A percentile compares a stretch with the other conserved stretches of the same genome.
Conservation (phyloP, 2,797 vertebrate genomes). For the Hemibagrus guttatus region DNA sequence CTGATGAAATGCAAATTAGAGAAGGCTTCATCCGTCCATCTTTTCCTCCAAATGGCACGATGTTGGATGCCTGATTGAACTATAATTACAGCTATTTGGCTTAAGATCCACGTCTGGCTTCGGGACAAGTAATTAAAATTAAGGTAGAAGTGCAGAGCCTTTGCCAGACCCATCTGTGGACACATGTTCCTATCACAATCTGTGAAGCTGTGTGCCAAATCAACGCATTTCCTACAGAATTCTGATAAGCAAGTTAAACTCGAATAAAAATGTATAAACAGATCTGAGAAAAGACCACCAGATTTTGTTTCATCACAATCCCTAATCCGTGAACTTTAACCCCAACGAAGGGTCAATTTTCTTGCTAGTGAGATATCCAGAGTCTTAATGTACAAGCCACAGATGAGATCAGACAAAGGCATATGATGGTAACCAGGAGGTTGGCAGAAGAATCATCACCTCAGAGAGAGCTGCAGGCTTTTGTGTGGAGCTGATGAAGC, state of each 20-base stretch:
- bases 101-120: constrained; percentile 56
- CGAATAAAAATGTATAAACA: background rate
- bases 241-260: background rate
- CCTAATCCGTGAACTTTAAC: background rate
- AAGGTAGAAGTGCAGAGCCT: constrained; percentile 44
- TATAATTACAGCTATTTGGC: constrained; percentile 60
- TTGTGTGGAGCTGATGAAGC: constrained; percentile 45
- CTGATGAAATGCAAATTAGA: constrained; percentile 56
- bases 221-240: background rate
- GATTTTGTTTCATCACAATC: background rate
- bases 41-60: constrained; percentile 52
- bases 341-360: background rate
- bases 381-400: background rate
- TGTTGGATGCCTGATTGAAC: constrained; percentile 59
- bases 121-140: constrained; percentile 54
- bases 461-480: constrained; percentile 29
- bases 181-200: constrained; percentile 45
- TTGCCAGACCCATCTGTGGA: constrained; percentile 47
- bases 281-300: background rate
- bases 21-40: constrained; percentile 41
- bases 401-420: background rate
- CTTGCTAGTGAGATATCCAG: background rate
- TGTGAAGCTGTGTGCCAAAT: constrained; percentile 14
- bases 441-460: constrained; percentile 33
- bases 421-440: constrained; percentile 35